These are phyloP conservation scores for Lucinisca nassula DNA, from an alignment of 2,888 invertebrate genomes.

Conservation along the genomic window DNA sequence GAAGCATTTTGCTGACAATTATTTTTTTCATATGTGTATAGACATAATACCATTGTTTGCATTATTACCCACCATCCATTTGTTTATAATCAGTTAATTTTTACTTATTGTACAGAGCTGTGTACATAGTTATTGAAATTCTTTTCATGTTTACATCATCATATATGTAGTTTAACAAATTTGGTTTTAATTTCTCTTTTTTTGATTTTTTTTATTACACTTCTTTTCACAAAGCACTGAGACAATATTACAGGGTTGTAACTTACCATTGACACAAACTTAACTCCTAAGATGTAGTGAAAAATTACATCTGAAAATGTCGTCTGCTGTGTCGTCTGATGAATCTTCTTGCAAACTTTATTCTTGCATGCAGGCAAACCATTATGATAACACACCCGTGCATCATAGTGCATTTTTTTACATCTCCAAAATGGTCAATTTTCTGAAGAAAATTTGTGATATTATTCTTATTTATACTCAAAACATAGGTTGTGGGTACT, in stretches of 20 bases:
- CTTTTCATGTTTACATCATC: neutral
- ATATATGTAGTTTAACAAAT: neutral
- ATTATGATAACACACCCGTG: too few relatives aligned
- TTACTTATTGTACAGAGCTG: neutral
- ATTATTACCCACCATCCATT: neutral
- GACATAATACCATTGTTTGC: neutral
- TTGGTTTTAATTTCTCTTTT: neutral
- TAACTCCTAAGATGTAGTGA: too few relatives aligned
- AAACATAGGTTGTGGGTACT: too few relatives aligned
- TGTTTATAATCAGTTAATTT: constrained; percentile 2
- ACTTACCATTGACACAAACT: neutral
- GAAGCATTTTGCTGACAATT: neutral
- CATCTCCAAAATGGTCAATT: too few relatives aligned
- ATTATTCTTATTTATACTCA: too few relatives aligned
- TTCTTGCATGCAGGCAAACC: too few relatives aligned
- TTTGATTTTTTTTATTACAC: neutral
- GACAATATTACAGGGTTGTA: neutral
- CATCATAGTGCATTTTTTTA: too few relatives aligned
- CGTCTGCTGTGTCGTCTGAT: too few relatives aligned
- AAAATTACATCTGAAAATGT: too few relatives aligned
- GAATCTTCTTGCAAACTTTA: too few relatives aligned
- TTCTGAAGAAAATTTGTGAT: too few relatives aligned
- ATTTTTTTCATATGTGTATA: constrained; percentile 11
- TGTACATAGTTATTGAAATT: neutral
- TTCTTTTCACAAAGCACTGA: neutral